Conservation (phyloP, 2,113 vertebrate genomes). For the Chitala chitala region DNA sequence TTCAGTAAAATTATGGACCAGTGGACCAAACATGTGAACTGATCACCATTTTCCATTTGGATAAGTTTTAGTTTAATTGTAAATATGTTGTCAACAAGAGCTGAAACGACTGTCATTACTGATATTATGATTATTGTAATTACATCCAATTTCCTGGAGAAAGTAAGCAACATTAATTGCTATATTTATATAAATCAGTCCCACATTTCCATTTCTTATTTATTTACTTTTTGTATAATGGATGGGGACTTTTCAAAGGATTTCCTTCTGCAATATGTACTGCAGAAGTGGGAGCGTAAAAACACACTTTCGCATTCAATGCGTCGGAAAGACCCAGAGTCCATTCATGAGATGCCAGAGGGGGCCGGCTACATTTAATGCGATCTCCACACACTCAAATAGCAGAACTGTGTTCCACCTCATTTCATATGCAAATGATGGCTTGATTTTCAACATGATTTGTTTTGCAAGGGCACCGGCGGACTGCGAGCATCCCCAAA, state of each 20-base stretch:
- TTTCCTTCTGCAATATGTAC: conserved; percentile 1
- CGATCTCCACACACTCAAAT: background rate
- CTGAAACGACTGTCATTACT: conserved; percentile 6
- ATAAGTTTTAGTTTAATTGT: conserved; percentile 16
- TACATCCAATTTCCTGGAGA: conserved; percentile 9
- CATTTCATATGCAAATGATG: conserved; percentile 20
- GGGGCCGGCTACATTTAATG: background rate
- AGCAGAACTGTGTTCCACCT: conserved; percentile 1
- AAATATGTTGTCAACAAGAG: conserved; percentile 12
- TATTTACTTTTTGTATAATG: conserved; percentile 9
- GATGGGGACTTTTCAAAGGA: background rate
- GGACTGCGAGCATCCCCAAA: background rate
- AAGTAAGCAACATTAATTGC: conserved; percentile 6
- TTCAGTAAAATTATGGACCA: background rate
- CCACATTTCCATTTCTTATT: background rate
- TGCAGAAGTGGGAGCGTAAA: background rate
- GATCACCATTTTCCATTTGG: conserved; percentile 11
- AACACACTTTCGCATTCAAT: background rate
- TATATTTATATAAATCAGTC: conserved; percentile 17
- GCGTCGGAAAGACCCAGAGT: background rate
- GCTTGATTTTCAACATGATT: conserved; percentile 20
- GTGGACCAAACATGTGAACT: background rate
- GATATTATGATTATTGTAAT: conserved; percentile 10
- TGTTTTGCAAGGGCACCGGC: background rate
- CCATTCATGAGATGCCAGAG: background rate